Percentiles rank a stretch among this genome's conserved stretches.
phyloP scores from a whole-genome alignment of 1,140 invertebrate species.

The Macrobrachium rosenbergii region DNA sequence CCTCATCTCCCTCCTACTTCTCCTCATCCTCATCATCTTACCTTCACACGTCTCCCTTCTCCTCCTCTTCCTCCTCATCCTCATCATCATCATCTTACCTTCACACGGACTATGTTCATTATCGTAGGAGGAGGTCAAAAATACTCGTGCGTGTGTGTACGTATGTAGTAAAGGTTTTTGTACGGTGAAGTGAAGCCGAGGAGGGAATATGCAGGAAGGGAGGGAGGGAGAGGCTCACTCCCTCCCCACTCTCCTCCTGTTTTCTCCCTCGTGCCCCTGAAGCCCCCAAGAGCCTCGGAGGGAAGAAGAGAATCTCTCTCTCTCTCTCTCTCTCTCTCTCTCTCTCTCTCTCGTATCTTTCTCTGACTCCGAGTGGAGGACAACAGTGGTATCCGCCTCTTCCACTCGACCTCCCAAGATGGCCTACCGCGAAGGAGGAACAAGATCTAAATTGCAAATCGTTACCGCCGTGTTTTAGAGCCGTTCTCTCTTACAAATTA shows the following conservation, averaged over 20 bases:
- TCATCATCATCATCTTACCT: background rate
- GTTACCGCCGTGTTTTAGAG: conserved; percentile 43
- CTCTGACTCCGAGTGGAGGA: background rate
- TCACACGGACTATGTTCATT: no score
- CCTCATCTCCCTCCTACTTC: background rate
- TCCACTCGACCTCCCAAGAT: conserved; percentile 27
- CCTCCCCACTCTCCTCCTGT: background rate
- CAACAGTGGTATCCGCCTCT: background rate
- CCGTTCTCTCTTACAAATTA: conserved; percentile 59
- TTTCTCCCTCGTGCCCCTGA: background rate
- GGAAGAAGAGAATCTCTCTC: background rate
- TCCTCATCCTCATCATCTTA: background rate
- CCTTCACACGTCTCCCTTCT: background rate
- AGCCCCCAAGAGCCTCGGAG: no score
- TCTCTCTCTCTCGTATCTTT: background rate
- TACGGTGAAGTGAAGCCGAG: no score
- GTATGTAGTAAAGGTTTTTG: no score
- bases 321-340: background rate
- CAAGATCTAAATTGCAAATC: conserved; percentile 59
- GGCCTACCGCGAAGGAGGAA: conserved; percentile 24
- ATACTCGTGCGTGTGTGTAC: no score
- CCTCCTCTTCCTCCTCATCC: background rate
- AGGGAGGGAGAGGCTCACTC: no score
- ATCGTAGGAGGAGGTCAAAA: no score
- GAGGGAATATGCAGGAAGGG: no score